A percentile compares a stretch with the other conserved stretches of the same genome.
Conservation (phyloP, 2,113 vertebrate species). For the Pristiophorus japonicus region DNA sequence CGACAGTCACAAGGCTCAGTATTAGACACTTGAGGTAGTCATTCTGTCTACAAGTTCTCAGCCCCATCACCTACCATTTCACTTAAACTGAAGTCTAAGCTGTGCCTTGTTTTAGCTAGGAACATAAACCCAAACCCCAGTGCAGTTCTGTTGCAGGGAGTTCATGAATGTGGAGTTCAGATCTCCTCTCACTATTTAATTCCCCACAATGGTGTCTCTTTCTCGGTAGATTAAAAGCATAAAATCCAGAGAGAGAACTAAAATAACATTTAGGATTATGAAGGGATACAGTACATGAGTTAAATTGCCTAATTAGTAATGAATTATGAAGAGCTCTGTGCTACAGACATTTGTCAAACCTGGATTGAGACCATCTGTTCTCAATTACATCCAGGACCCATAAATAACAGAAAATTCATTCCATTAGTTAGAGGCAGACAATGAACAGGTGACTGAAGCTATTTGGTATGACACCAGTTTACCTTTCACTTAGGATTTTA, state of each 20-base stretch:
- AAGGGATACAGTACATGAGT: background rate
- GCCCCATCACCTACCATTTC: background rate
- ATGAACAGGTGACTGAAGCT: background rate
- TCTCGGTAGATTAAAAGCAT: background rate
- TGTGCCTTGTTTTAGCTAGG: background rate
- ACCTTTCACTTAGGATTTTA: background rate
- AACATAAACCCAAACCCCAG: background rate
- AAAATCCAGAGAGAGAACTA: background rate
- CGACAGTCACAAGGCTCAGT: background rate
- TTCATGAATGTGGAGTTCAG: background rate
- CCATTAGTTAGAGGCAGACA: background rate
- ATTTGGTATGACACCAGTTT: background rate
- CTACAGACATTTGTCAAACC: background rate
- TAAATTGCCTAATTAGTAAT: background rate
- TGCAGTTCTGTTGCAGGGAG: background rate
- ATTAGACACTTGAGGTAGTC: background rate
- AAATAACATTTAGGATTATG: background rate
- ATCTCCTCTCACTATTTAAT: background rate
- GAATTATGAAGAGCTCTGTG: background rate
- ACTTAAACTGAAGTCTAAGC: background rate
- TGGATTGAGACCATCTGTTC: background rate
- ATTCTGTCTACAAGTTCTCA: background rate
- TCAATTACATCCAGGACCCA: background rate
- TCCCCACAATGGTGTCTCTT: background rate
- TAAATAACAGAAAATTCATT: background rate